Evolutionary conservation across 35 echinoderm and acorn worm species (phyloP), one percentile per base, ranked within the genome.

Genomic region (Stichopus chloronotus): DNA sequence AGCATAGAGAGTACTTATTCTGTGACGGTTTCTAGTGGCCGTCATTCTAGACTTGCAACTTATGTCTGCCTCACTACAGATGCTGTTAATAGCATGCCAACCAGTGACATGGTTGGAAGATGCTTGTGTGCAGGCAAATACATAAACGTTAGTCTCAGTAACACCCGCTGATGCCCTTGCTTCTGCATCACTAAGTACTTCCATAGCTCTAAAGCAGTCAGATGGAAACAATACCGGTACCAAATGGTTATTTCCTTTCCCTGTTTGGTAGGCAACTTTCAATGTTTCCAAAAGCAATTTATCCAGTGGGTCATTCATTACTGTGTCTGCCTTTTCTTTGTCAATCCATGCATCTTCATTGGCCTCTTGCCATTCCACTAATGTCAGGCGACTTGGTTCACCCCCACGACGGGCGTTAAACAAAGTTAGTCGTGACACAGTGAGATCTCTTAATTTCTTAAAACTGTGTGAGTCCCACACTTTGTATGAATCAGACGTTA

Each of bases 381-480:
- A 53, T 2, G 78, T 30, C 30, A 93, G 52, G 5, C 81, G 79
- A 85, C 80, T 86, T 13, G 92, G 92, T 21, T 93, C 81, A 13
- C 94, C 96, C 4, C 94, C 96, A 43, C 91, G 19, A n/a, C 96
- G 83, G 0, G 92, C 93, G 91, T 97, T 97, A 54, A 91, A 97
- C 4, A 97, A 16, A 19, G 94, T 97, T 3, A 97, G 58, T 54
- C 96, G 8, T 43, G 91, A 22, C 6, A 91, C 93, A 43, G 81
- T 72, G 20, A 92, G 23, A 72, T 95, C 88, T 10, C 91, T 52
- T 5, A 97, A 58, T 78, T 95, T 63, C 4, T 57, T 65, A 69
- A 97, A 97, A 4, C 56, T 76, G 83, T 85, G 91, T 58, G 68
- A 65, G 63, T 90, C 85, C 55, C 71, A 68, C 8, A 95, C 59